Base-by-base conservation (phyloP, 23 tunicate species). In the Diplosoma virens region DNA sequence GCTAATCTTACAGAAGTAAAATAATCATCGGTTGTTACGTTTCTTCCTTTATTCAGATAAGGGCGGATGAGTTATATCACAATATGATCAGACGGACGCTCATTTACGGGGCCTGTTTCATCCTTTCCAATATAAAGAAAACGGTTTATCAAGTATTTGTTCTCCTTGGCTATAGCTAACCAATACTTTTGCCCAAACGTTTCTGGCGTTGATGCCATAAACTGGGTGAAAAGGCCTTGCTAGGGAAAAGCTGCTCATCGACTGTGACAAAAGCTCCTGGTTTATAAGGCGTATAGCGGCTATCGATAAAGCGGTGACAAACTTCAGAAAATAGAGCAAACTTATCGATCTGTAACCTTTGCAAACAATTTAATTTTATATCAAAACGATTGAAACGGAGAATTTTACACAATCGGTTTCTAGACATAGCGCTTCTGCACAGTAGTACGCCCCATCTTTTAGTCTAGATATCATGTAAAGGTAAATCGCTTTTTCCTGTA, bases 371-470 rank as follows among this genome's bases (percentile, higher is more conserved):
- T 33, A 61, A 72, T 50, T 48, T 72, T 48, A 72, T 29, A 72
- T 72, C 78, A 72, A 72, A 50, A 47, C 61, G 78, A 72, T 47
- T 60, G 37, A 72, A 72, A 16, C 61, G 78, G 61, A 72, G 78
- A 72, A 72, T 47, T 72, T 72, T 35, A 72, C 60, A 72, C n/a
- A 72, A 47, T 72, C 78, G 78, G 61, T 72, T 47, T 47, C 61
- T 28, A 24, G 78, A 72, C 78, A 72, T 72, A 47, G 33, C 35
- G 61, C 78, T 47, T 72, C 48, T 72, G 78, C 78, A 72, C 78
- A 72, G 30, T 3, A 17, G 60, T 61, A 25, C 46, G 48, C 61
- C 78, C 78, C 60, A 72, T 27, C 35, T 72, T 72, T 72, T 61
- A 72, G 78, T 72, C 78, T 33, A 72, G 48, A 24, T 18, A 33